A percentile compares a stretch with the other conserved stretches of the same genome.
phyloP scores from a whole-genome alignment of 2,113 vertebrate genomes.

The Pachycephala philippinensis region DNA sequence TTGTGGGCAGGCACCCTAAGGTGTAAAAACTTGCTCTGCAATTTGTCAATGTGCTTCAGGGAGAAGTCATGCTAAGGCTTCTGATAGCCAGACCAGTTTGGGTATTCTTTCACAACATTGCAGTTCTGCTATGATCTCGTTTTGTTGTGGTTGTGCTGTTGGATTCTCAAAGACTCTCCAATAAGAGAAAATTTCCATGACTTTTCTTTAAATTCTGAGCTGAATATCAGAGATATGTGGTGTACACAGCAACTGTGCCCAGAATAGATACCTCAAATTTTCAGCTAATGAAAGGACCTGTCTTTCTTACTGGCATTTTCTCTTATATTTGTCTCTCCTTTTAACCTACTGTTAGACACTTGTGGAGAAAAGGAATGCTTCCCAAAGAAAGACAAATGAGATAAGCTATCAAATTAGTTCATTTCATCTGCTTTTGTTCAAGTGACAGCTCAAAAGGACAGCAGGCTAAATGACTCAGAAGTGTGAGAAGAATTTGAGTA shows the following conservation, averaged over 20 bases:
- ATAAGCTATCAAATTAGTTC: constrained; percentile 10
- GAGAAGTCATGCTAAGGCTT: neutral
- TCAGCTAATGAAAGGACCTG: neutral
- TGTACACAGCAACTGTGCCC: neutral
- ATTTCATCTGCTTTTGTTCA: constrained; percentile 41
- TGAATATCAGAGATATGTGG: neutral
- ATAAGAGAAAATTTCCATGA: neutral
- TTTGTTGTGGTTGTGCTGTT: neutral
- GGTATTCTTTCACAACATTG: fast-evolving
- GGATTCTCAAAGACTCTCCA: neutral
- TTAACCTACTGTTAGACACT: neutral
- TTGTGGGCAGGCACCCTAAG: neutral
- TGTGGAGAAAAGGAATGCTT: neutral
- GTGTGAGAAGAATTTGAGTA: neutral
- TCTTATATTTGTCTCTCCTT: neutral
- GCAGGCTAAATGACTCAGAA: constrained; percentile 46
- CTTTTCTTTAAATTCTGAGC: neutral
- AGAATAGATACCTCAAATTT: neutral
- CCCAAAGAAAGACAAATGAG: constrained; percentile 18
- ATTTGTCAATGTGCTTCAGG: neutral
- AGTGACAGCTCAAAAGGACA: constrained; percentile 45
- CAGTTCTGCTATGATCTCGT: neutral
- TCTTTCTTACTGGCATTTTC: neutral
- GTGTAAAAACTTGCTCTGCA: neutral
- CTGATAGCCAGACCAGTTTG: neutral